These are phyloP conservation scores for Cephonodes hylas DNA, from an alignment of 2,888 invertebrate genomes.

Conservation along the genomic window DNA sequence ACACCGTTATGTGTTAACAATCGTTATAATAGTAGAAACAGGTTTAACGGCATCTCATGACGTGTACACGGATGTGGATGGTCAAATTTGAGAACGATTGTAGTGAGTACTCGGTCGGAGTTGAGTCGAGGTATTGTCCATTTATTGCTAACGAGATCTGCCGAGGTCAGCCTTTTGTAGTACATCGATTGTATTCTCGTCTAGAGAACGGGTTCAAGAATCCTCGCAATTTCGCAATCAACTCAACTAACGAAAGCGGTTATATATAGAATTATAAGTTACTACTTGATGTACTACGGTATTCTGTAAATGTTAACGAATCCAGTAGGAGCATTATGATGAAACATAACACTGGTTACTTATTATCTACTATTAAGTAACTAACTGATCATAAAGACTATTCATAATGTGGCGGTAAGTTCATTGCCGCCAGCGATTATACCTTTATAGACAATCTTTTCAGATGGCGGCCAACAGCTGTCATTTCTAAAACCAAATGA, in stretches of 20 bases:
- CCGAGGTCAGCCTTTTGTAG: slow-evolving; percentile 58
- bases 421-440: background rate
- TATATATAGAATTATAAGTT: background rate
- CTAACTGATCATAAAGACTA: background rate
- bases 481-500: background rate
- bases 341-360: background rate
- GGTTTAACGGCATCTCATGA: slow-evolving; percentile 51
- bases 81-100: slow-evolving; percentile 48
- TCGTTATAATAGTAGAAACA: slow-evolving; percentile 42
- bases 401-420: background rate
- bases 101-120: slow-evolving; percentile 20
- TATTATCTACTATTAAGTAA: background rate
- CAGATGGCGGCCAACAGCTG: background rate
- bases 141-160: slow-evolving; percentile 50
- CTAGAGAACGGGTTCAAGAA: slow-evolving; percentile 51
- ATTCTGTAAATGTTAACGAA: background rate
- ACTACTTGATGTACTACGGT: background rate
- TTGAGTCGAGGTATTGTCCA: slow-evolving; percentile 40
- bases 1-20: slow-evolving; percentile 51
- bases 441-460: background rate
- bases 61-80: slow-evolving; percentile 47
- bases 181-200: slow-evolving; percentile 58
- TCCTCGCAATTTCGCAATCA: slow-evolving; percentile 42
- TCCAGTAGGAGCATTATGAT: background rate
- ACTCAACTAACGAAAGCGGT: slow-evolving; percentile 15